Percentiles rank a stretch among this genome's conserved stretches.
phyloP scores from a whole-genome alignment of 2,113 vertebrate genomes.

The Scortum barcoo region DNA sequence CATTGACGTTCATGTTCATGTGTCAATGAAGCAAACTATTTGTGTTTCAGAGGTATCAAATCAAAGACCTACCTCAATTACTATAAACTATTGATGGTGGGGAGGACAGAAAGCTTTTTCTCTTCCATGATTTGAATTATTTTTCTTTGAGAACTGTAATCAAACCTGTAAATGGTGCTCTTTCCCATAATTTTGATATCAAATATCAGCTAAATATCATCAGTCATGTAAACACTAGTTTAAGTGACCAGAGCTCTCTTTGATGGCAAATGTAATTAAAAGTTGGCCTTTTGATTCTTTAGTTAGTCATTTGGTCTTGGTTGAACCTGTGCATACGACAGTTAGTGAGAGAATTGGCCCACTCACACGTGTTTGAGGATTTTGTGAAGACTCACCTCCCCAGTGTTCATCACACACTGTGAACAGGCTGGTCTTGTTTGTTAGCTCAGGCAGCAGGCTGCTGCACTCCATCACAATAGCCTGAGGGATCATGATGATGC shows the following conservation, averaged over 20 bases:
- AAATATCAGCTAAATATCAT: background rate
- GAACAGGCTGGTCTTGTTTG: constrained; percentile 96
- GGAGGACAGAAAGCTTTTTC: background rate
- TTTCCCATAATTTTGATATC: constrained; percentile 3
- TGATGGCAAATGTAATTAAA: background rate
- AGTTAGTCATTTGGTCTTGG: background rate
- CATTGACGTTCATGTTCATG: background rate
- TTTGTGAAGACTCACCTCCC: constrained; percentile 86
- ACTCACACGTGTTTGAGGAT: background rate
- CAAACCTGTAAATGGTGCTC: background rate
- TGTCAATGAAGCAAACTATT: background rate
- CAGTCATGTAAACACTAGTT: background rate
- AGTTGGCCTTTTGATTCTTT: background rate
- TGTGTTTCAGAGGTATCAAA: background rate
- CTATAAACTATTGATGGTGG: background rate
- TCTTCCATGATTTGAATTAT: background rate
- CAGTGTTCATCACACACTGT: constrained; percentile 97
- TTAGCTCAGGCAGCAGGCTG: constrained; percentile 91
- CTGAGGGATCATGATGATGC: constrained; percentile 96
- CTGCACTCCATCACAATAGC: constrained; percentile 97
- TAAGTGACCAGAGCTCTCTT: background rate
- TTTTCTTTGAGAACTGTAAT: constrained; percentile 1
- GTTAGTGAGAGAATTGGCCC: background rate
- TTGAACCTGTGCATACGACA: background rate
- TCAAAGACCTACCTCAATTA: background rate